Conservation (phyloP, 2,888 invertebrate genomes). For the Orthosia incerta region DNA sequence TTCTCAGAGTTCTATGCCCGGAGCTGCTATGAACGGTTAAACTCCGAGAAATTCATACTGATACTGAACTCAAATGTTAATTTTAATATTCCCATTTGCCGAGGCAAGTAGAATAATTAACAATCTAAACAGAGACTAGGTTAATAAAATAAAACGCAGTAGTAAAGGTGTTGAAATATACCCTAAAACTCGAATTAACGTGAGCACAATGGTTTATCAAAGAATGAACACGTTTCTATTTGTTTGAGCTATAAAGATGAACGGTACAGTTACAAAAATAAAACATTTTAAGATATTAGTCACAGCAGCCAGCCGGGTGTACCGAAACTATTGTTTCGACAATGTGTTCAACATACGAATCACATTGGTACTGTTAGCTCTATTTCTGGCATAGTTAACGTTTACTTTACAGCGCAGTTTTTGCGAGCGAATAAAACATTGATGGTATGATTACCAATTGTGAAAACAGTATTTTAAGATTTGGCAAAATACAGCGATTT, state of each 20-base stretch:
- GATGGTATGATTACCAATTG: constrained; percentile 73
- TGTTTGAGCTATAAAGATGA: constrained; percentile 74
- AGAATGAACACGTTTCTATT: constrained; percentile 71
- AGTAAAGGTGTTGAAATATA: constrained; percentile 62
- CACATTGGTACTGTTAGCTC: constrained; percentile 78
- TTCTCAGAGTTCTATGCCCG: constrained; percentile 28
- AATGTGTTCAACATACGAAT: constrained; percentile 83
- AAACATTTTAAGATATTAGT: constrained; percentile 84
- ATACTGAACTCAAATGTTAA: constrained; percentile 34
- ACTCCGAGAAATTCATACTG: constrained; percentile 34
- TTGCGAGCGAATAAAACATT: constrained; percentile 80
- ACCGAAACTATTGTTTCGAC: constrained; percentile 84
- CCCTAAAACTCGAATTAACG: constrained; percentile 61
- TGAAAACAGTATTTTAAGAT: constrained; percentile 66
- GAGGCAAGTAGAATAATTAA: constrained; percentile 23
- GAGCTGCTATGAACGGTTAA: constrained; percentile 11
- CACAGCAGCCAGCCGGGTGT: constrained; percentile 74
- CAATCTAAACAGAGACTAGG: constrained; percentile 21
- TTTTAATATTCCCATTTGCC: constrained; percentile 11
- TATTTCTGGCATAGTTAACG: constrained; percentile 84
- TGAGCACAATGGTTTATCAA: constrained; percentile 70
- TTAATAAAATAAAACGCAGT: constrained; percentile 35
- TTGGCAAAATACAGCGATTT: constrained; percentile 46
- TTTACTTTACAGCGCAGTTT: constrained; percentile 82
- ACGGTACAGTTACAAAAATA: constrained; percentile 76